These are phyloP conservation scores for Troides helena DNA, from an alignment of 2,888 invertebrate species.

Conservation along the genomic window DNA sequence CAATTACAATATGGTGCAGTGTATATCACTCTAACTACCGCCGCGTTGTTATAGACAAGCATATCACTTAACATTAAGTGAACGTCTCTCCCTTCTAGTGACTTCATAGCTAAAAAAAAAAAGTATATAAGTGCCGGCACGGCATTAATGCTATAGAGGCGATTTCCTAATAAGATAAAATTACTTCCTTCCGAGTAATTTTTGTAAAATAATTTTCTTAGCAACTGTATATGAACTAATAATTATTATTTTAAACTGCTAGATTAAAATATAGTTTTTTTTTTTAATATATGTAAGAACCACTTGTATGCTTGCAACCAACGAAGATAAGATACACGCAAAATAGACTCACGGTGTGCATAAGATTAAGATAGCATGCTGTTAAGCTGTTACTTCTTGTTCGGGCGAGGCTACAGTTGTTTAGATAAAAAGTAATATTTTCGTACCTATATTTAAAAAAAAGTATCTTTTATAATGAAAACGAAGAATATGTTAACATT, in stretches of 20 bases:
- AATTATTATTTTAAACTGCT: neutral
- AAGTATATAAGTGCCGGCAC: no score
- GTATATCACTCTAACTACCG: no score
- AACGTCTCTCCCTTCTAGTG: no score
- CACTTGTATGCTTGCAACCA: neutral
- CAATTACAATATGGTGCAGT: no score
- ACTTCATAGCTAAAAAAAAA: no score
- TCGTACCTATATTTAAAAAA: neutral
- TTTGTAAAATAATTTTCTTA: no score
- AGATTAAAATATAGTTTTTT: neutral
- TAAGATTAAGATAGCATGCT: conserved; percentile 8
- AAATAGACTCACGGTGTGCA: neutral
- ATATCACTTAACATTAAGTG: no score
- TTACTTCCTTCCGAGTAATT: no score
- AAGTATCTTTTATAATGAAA: neutral
- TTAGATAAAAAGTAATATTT: conserved; percentile 3
- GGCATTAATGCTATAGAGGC: no score
- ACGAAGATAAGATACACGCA: conserved; percentile 1
- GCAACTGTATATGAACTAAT: neutral
- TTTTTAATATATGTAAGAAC: neutral
- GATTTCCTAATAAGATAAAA: no score
- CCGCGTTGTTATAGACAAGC: no score
- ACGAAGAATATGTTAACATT: no score
- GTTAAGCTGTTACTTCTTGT: neutral
- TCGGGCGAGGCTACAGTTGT: neutral